Base-by-base conservation (phyloP, 23 tunicate genomes). In the Styela plicata region DNA sequence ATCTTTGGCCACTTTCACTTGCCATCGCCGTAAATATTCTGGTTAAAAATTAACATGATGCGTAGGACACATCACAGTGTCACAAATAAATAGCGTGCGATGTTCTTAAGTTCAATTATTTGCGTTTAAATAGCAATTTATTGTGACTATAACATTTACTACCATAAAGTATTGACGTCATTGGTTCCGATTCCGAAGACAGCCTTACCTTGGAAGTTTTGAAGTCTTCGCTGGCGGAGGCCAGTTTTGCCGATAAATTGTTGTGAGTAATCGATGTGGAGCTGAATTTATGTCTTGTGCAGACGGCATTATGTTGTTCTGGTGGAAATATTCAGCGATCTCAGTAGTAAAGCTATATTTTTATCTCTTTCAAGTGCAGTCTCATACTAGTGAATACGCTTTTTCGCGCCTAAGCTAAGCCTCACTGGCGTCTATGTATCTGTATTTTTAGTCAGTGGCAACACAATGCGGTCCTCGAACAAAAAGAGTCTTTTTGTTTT, bases 211-310 rank as follows among this genome's bases (percentile, higher is more conserved):
- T 44, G 13, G 13, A 44, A 5, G 7, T 44, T 13, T 44, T 13
- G 57, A 5, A 44, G 57, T 5, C 57, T 67, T 67, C 24, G 30
- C 31, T 16, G 71, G 71, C 24, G 71, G 71, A 25, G 71, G 71
- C 71, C 71, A 67, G 31, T 67, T 67, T 24, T 67, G 71, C 16
- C 71, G 71, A 29, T 67, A 67, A 25, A 67, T 67, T 67, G 71
- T 67, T 27, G 71, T 25, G 17, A 67, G 31, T 16, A 67, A 24
- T 0, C 71, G 71, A 25, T 67, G 71, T 18, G 71, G 71, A 18
- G 71, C 31, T 18, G 71, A 29, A 29, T 67, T 67, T 67, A 7
- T 44, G 57, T 67, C 31, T 18, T 16, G 30, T 18, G 71, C 71
- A 22, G 71, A 67, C n/a, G 71, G 71, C 71, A 67, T 67, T 13